Evolutionary conservation across 2,797 vertebrate species (phyloP).

Genomic region (Cyprinella venusta): DNA sequence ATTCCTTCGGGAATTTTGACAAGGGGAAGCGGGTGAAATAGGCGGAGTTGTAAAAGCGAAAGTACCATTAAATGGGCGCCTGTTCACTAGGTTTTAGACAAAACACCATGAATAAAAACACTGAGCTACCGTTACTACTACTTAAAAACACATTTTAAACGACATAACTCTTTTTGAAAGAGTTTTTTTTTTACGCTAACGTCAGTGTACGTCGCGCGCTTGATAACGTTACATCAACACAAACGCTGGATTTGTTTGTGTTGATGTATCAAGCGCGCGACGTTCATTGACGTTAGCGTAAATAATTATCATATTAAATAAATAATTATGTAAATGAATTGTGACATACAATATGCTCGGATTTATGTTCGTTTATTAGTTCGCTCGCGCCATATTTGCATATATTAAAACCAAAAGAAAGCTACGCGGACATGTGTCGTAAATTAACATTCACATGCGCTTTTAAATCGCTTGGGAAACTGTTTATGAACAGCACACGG

Average conservation of each 20-base stretch:
- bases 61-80: background rate
- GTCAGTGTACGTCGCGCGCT: background rate
- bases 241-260: no score
- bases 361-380: no score
- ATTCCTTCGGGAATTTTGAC: background rate
- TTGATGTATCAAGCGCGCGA: no score
- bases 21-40: background rate
- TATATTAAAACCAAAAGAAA: background rate
- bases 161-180: no score
- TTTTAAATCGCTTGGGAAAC: background rate
- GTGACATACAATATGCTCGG: no score
- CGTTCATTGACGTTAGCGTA: no score
- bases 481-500: background rate
- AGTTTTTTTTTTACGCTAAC: no score
- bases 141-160: background rate
- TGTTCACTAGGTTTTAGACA: background rate
- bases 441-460: background rate
- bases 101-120: background rate
- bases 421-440: background rate
- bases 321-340: no score
- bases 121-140: background rate
- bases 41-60: conserved; percentile 28
- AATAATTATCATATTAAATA: no score
- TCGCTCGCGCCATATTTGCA: background rate
- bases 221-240: background rate